Evolutionary conservation across 2,888 invertebrate species (phyloP).

Genomic region (Rhopalosiphum nymphaeae): DNA sequence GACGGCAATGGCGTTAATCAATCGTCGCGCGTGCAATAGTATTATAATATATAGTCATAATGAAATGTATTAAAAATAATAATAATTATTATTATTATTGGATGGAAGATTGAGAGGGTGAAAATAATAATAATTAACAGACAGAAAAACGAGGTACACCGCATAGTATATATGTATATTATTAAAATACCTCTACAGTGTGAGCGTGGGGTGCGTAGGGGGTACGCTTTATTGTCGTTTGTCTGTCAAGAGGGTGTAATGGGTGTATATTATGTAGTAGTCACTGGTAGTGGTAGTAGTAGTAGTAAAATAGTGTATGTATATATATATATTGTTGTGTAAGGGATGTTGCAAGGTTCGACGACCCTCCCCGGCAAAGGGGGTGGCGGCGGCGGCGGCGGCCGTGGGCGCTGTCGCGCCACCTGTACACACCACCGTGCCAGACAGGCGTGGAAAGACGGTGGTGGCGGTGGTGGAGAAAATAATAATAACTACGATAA

Average conservation of each 20-base stretch:
- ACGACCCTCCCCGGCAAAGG: conserved; percentile 38
- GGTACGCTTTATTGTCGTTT: not conserved
- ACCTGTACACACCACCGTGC: conserved; percentile 42
- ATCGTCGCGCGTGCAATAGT: not conserved
- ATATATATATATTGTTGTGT: conserved; percentile 25
- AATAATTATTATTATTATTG: not conserved
- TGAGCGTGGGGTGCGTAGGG: not conserved
- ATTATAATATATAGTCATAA: not conserved
- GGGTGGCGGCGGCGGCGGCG: not conserved
- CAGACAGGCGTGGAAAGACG: conserved; percentile 33
- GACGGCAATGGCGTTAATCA: not conserved
- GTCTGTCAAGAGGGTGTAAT: not conserved
- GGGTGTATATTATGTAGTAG: not conserved
- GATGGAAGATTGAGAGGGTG: not conserved
- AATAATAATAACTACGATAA: conserved; percentile 25
- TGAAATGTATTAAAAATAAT: not conserved
- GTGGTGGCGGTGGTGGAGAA: not conserved
- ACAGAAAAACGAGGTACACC: not conserved
- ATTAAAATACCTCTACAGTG: not conserved
- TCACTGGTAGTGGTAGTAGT: not conserved
- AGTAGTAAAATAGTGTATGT: not conserved
- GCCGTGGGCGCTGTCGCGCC: conserved; percentile 40
- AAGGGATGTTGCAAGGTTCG: conserved; percentile 53
- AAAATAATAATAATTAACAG: not conserved
- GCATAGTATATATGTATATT: not conserved